Base-by-base conservation (phyloP, 2,113 vertebrate species). In the Mionectes macconnelli region DNA sequence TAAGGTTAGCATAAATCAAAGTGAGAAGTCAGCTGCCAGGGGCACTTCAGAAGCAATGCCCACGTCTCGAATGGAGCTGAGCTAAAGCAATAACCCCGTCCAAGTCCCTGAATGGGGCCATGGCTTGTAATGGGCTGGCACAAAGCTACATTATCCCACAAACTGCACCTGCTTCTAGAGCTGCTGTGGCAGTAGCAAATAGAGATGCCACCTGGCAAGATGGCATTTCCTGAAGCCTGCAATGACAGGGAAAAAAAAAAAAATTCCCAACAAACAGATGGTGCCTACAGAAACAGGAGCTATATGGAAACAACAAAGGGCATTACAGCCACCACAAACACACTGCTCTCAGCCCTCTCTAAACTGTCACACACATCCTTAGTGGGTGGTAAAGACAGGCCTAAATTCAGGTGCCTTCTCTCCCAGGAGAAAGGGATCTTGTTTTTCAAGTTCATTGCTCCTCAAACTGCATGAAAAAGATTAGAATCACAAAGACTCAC, bases 201-300 rank as follows among this genome's bases (percentile, higher is more conserved):
- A 96, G 93, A 72, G 92, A 85, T 96, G 96, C 93, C 96, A 97
- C 96, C 96, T 96, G 96, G 96, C 96, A 96, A 93, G 92, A 93
- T 90, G 96, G 93, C 94, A 96, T 96, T 96, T 97, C 96, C 94
- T 96, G 93, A 96, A 92, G 92, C 76, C 88, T 87, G 83, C 69
- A 81, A 60, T 76, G 79, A 89, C 1, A 1, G 49, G 60, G 79
- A 14, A 33, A 73, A 93, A 35, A 57, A 57, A 57, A 83, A 70
- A n/a, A 37, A 40, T 19, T 59, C 76, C 76, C 80, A 75, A 89
- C 74, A 96, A 96, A 95, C 96, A 96, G 96, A 97, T 96, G 96
- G 96, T 92, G 93, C 59, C 90, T 87, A 81, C 83, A 96, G 93
- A 95, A 93, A 91, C 69, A 42, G 92, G 86, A 92, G 52, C 60